Conservation (phyloP, 1,140 invertebrate species). For the Argopecten irradians region DNA sequence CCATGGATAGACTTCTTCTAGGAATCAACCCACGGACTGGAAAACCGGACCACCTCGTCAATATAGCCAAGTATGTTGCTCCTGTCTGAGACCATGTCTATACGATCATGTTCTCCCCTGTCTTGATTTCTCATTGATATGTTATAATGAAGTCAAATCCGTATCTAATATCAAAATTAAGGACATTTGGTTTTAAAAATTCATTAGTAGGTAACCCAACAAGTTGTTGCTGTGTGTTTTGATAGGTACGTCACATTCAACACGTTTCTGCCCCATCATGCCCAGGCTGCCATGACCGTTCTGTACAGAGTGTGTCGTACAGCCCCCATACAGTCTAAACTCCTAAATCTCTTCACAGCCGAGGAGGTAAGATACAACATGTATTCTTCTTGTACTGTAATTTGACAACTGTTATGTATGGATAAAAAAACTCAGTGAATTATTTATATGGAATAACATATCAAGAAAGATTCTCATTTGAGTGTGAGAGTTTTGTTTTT, state of each 20-base stretch:
- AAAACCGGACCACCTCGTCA: constrained; percentile 88
- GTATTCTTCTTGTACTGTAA: neutral
- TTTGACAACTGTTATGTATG: neutral
- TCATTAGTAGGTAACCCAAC: too few relatives aligned
- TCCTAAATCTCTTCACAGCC: constrained; percentile 84
- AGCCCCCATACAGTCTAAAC: constrained; percentile 83
- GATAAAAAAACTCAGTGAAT: too few relatives aligned
- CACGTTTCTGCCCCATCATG: constrained; percentile 83
- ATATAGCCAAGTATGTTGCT: constrained; percentile 83
- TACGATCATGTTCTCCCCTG: neutral
- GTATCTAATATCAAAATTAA: too few relatives aligned
- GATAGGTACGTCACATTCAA: constrained; percentile 83
- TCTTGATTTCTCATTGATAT: too few relatives aligned
- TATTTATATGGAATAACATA: too few relatives aligned
- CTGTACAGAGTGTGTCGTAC: constrained; percentile 82
- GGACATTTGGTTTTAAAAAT: neutral
- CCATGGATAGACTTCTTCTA: constrained; percentile 88
- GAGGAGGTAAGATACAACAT: constrained; percentile 74
- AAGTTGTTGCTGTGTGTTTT: constrained; percentile 31
- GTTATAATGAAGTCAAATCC: neutral
- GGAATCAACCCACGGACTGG: constrained; percentile 87
- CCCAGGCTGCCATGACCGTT: constrained; percentile 84
- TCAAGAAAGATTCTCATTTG: too few relatives aligned
- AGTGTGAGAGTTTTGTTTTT: too few relatives aligned
- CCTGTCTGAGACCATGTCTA: neutral